Percentiles rank a stretch among this genome's conserved stretches.
Conservation (phyloP, 2,113 vertebrate species). For the Sminthopsis crassicaudata region DNA sequence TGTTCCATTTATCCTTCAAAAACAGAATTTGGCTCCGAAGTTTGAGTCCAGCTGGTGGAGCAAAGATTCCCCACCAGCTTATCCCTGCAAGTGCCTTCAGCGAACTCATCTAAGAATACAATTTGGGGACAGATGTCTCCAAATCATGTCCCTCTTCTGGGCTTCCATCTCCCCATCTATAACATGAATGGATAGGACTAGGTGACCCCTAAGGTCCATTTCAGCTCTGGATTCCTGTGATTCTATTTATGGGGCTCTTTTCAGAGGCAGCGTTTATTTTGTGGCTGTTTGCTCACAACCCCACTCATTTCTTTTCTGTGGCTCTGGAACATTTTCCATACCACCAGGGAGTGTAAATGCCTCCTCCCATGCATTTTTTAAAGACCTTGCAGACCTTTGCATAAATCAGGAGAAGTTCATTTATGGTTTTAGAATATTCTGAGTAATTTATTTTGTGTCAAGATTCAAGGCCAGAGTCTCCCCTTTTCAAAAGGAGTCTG, state of each 20-base stretch:
- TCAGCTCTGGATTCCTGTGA: not conserved
- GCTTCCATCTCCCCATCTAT: not conserved
- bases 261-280: constrained; percentile 22
- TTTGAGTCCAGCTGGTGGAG: not conserved
- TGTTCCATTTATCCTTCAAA: not conserved
- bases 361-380: constrained; percentile 74
- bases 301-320: constrained; percentile 51
- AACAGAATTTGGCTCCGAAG: not conserved
- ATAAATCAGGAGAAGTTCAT: constrained; percentile 74
- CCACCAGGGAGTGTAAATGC: constrained; percentile 77
- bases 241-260: constrained; percentile 53
- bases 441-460: constrained; percentile 63
- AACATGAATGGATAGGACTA: not conserved
- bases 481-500: not conserved
- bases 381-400: constrained; percentile 75
- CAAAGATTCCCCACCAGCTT: not conserved
- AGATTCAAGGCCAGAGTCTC: constrained; percentile 33
- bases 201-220: constrained; percentile 28
- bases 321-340: constrained; percentile 66
- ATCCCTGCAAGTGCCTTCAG: not conserved
- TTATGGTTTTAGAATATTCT: constrained; percentile 63
- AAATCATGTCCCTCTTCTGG: not conserved
- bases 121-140: constrained; percentile 13
- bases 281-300: constrained; percentile 63
- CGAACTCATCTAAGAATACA: not conserved